Conservation (phyloP, 2,888 invertebrate genomes). For the Tuberolachnus salignus region DNA sequence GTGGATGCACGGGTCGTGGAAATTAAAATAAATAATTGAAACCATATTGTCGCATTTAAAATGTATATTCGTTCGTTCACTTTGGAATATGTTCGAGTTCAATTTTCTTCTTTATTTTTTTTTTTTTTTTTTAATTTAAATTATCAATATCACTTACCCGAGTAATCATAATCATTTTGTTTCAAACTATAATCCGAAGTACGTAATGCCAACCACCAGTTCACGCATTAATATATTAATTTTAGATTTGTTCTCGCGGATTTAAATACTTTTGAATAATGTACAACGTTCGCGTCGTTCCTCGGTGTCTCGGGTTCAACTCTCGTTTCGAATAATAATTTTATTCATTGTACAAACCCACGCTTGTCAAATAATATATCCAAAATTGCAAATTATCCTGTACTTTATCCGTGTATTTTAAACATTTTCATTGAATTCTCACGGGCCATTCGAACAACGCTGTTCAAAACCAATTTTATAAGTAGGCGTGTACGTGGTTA, state of each 20-base stretch:
- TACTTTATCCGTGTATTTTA: slow-evolving; percentile 4
- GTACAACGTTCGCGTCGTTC: background rate
- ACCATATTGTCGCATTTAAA: too few species aligned
- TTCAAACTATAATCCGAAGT: too few species aligned
- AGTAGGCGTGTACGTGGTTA: background rate
- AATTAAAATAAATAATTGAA: too few species aligned
- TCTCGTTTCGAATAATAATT: slow-evolving; percentile 2
- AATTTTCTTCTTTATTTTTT: too few species aligned
- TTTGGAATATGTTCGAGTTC: too few species aligned
- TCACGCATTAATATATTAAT: slow-evolving; percentile 9
- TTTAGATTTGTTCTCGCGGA: slow-evolving; percentile 11
- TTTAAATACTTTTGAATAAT: slow-evolving; percentile 25
- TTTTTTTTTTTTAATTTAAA: too few species aligned
- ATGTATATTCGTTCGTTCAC: too few species aligned
- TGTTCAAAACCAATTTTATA: too few species aligned
- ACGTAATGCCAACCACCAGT: too few species aligned
- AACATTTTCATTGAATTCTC: slow-evolving; percentile 24
- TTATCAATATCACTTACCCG: too few species aligned
- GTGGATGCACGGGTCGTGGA: too few species aligned
- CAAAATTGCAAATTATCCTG: slow-evolving; percentile 4
- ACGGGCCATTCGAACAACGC: slow-evolving; percentile 7
- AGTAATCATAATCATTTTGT: too few species aligned
- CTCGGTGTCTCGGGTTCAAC: background rate
- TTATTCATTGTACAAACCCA: background rate
- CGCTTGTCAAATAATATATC: background rate